Base-by-base conservation (phyloP, 2,113 vertebrate genomes). In the Cavia aperea region DNA sequence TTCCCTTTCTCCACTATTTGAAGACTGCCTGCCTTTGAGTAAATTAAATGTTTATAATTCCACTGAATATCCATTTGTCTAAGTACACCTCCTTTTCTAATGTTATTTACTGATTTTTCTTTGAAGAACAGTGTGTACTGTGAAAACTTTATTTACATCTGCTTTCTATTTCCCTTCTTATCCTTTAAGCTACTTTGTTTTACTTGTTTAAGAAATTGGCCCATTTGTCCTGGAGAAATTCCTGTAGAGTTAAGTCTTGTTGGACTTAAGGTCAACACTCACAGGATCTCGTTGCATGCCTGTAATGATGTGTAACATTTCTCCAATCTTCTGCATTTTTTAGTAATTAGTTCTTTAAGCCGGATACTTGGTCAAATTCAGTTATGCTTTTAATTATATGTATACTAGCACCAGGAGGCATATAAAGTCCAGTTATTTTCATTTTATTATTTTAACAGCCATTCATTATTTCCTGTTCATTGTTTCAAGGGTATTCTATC, bases 391-490 rank as follows among this genome's bases (percentile, higher is more conserved):
- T 88, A 92, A 92, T 75, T 83, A 83, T 4, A 85, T 81, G 77
- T 77, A 81, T 72, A 29, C 60, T 85, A 92, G 18, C 14, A 91
- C 92, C 13, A 88, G n/a, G 26, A 90, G 33, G 58, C 70, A 70
- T 49, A 75, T 43, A 60, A 93, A 70, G 16, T 81, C n/a, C 33
- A 62, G 29, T 84, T 39, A 87, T 90, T 88, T 79, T n/a, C 73
- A 23, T 93, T 94, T 93, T 89, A 86, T 54, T 91, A 66, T 60
- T 46, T 63, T 81, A 90, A 75, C 6, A 84, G 18, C 33, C 65
- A 63, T 85, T 86, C 83, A 33, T 87, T 88, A 93, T 84, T 90
- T 39, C 68, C 46, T 87, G 43, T 56, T 90, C 63, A 92, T 95
- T 84, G 65, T 65, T 88, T 87, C 89, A 90, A 79, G 31, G 18